phyloP scores from a whole-genome alignment of 2,797 vertebrate species.

The Clamator glandarius region DNA sequence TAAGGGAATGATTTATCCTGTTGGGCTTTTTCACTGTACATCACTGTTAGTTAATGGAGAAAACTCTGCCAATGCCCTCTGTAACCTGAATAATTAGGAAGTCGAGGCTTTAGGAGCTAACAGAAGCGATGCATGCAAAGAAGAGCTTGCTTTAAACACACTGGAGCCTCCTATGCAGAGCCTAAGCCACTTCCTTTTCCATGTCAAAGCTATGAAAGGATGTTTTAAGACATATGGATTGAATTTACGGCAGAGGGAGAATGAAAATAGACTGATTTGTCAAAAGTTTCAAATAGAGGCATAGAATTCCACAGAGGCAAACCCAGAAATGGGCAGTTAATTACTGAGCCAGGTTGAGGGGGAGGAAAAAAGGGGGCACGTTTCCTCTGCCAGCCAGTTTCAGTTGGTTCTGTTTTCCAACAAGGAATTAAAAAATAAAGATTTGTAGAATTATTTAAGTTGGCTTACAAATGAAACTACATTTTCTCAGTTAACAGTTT shows the following conservation, averaged over 20 bases:
- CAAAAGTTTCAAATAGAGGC: slow-evolving; percentile 68
- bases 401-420: slow-evolving; percentile 39
- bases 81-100: slow-evolving; percentile 64
- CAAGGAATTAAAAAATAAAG: slow-evolving; percentile 29
- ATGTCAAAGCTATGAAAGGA: slow-evolving; percentile 57
- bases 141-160: not conserved
- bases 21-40: slow-evolving; percentile 18
- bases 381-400: slow-evolving; percentile 28
- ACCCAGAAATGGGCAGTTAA: slow-evolving; percentile 56
- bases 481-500: not conserved
- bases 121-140: slow-evolving; percentile 22
- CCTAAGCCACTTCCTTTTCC: slow-evolving; percentile 47
- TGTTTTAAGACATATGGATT: slow-evolving; percentile 66
- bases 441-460: not conserved
- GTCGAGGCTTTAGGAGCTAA: slow-evolving; percentile 23
- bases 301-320: slow-evolving; percentile 40
- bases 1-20: slow-evolving; percentile 40
- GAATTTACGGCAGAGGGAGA: slow-evolving; percentile 61
- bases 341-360: not conserved
- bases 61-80: slow-evolving; percentile 36
- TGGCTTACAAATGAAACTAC: not conserved
- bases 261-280: slow-evolving; percentile 71
- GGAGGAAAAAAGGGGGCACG: not conserved
- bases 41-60: slow-evolving; percentile 30
- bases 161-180: not conserved